Conservation (phyloP, 92 coral and sea anemone genomes). For the Zoanthus gigantus region DNA sequence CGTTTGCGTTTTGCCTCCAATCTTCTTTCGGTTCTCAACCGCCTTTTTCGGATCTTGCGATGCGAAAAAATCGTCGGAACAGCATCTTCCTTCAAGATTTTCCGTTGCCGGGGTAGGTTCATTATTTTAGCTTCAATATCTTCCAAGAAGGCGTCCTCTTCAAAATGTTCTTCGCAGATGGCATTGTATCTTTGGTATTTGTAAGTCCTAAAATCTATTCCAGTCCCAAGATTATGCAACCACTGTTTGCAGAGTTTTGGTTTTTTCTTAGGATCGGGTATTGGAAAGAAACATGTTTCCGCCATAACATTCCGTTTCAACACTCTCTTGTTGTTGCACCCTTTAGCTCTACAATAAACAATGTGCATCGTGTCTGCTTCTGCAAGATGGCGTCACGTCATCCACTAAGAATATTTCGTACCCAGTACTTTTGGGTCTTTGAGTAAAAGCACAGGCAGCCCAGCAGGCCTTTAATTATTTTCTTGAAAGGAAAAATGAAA, state of each 20-base stretch:
- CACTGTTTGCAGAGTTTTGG: slow-evolving; percentile 37
- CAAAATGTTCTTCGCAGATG: slow-evolving; percentile 40
- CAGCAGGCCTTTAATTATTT: no score
- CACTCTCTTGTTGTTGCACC: not conserved
- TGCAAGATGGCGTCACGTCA: slow-evolving; percentile 17
- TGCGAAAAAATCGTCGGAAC: slow-evolving; percentile 36
- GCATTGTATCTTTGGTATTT: not conserved
- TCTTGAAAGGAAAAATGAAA: no score
- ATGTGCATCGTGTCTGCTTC: not conserved
- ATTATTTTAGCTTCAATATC: slow-evolving; percentile 29
- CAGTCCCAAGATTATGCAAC: slow-evolving; percentile 38
- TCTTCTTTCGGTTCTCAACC: slow-evolving; percentile 15
- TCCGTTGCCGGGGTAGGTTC: slow-evolving; percentile 23
- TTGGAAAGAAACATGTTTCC: slow-evolving; percentile 1
- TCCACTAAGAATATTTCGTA: not conserved
- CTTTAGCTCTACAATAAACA: slow-evolving; percentile 17
- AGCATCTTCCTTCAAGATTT: slow-evolving; percentile 33
- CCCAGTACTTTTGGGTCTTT: slow-evolving; percentile 23
- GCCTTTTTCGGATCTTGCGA: slow-evolving; percentile 34
- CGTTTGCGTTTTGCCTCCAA: slow-evolving; percentile 32
- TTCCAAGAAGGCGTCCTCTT: slow-evolving; percentile 20
- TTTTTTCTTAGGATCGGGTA: slow-evolving; percentile 36
- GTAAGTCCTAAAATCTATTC: slow-evolving; percentile 19
- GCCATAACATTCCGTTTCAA: not conserved
- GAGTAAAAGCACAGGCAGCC: no score